Evolutionary conservation across 35 echinoderm and acorn worm genomes (phyloP).

Genomic region (Apostichopus japonicus): DNA sequence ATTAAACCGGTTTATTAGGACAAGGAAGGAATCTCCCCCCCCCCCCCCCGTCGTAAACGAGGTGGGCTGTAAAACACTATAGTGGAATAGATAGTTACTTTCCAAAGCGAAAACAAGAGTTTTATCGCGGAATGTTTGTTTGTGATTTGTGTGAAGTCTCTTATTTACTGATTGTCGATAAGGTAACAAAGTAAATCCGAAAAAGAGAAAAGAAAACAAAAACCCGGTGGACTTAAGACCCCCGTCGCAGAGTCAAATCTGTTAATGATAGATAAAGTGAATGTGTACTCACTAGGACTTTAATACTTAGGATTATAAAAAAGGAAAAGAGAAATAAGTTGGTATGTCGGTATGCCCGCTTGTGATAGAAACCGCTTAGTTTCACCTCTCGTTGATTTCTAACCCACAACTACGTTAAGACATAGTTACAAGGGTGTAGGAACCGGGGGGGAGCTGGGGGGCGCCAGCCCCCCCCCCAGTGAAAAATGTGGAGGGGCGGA

Average conservation of each 20-base stretch:
- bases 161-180: conserved; percentile 27
- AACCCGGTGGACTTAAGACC: conserved; percentile 11
- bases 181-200: not conserved
- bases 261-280: not conserved
- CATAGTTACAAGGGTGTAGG: too few species aligned
- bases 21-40: not conserved
- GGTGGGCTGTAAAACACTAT: not conserved
- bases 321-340: too few species aligned
- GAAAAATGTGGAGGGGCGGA: too few species aligned
- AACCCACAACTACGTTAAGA: too few species aligned
- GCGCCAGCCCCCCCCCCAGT: too few species aligned
- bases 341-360: too few species aligned
- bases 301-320: not conserved
- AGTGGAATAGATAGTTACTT: conserved; percentile 9
- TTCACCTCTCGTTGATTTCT: too few species aligned
- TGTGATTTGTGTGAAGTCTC: conserved; percentile 20
- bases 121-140: conserved; percentile 15
- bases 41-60: not conserved
- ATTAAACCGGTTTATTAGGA: not conserved
- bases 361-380: too few species aligned
- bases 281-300: not conserved
- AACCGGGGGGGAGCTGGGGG: too few species aligned
- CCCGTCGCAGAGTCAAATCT: not conserved
- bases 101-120: conserved; percentile 42
- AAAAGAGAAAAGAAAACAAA: too few species aligned